Evolutionary conservation across 2,888 invertebrate genomes (phyloP), one percentile per base, ranked within the genome.

Genomic region (Drosophila imparisetae): DNA sequence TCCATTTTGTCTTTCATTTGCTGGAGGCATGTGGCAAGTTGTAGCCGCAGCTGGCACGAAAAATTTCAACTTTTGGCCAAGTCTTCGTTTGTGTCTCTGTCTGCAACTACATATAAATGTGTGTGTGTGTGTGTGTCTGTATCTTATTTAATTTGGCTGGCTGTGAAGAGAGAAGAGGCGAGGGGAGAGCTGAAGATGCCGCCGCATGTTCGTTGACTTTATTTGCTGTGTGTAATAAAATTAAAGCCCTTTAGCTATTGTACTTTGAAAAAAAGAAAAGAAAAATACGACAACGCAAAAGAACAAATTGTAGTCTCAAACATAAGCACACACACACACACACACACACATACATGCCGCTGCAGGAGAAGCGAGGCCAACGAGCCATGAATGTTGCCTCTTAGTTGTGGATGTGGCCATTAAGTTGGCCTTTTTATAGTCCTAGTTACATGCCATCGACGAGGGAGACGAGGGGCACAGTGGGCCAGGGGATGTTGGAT

Each of bases 181-280:
- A 40, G 42, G 15, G 11, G 7, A 45, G 21, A 15, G 15, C 15
- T 27, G 45, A 54, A 72, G 61, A 58, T 63, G 76, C 80, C 80
- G 72, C 80, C 89, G 81, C 88, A 80, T 87, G 86, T 86, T 83
- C 88, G 88, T 86, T 82, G 90, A 86, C 86, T 86, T 86, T 89
- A 86, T 89, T 87, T 89, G 86, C 78, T 87, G 83, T 84, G 77
- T 87, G 89, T 89, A 86, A 86, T 86, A 86, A 86, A 86, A 86
- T 86, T 86, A 86, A 89, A 89, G 86, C 90, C 86, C 90, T 86
- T 86, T 86, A 89, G 86, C 88, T 87, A 89, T 89, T 89, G 86
- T 89, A 83, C 76, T 80, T 89, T 74, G 70, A 74, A 72, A 50
- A 58, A 59, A 59, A 54, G 45, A 48, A 29, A 61, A 48, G 45